A percentile compares a stretch with the other conserved stretches of the same genome.
These are phyloP conservation scores for Cnemophilus loriae DNA, from an alignment of 2,113 vertebrate genomes.

Conservation along the genomic window DNA sequence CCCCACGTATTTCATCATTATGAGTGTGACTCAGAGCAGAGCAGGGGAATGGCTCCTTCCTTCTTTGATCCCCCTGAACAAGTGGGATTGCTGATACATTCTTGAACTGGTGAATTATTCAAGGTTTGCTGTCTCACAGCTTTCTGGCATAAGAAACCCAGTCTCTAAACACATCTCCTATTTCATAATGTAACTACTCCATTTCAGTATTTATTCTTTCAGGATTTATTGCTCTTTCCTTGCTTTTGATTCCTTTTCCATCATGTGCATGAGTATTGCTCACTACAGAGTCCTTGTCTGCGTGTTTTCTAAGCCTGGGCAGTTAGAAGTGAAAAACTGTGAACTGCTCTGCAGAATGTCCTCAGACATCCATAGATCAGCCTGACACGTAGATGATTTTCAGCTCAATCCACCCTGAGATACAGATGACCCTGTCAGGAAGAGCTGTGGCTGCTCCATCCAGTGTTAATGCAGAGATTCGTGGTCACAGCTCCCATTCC, in stretches of 20 bases:
- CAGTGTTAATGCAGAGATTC: background rate
- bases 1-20: background rate
- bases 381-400: background rate
- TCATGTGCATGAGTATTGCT: background rate
- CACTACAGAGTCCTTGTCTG: background rate
- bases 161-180: background rate
- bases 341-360: background rate
- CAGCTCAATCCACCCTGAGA: background rate
- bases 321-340: background rate
- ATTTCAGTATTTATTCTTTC: background rate
- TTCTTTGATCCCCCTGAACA: background rate
- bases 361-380: background rate
- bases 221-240: background rate
- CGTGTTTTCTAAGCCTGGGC: too few species aligned
- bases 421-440: background rate
- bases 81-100: background rate
- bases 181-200: background rate
- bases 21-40: background rate
- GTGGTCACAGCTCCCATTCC: fast-evolving
- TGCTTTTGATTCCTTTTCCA: background rate
- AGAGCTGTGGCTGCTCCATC: background rate
- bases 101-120: background rate
- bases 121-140: background rate
- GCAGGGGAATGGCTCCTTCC: background rate
- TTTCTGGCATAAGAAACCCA: background rate